Conservation (phyloP, 1,140 invertebrate species). For the Nephotettix cincticeps region DNA sequence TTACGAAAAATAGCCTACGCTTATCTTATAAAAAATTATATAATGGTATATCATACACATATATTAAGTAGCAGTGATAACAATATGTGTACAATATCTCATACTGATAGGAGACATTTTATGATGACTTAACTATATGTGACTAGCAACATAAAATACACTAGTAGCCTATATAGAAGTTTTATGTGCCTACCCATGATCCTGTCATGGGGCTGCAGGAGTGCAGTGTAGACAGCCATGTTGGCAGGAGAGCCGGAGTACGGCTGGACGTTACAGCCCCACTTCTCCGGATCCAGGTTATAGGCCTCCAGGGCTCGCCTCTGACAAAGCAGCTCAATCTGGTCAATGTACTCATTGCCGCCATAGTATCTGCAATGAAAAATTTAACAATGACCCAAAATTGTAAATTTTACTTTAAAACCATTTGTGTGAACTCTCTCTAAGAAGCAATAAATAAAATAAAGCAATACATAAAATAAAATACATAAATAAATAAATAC, state of each 20-base stretch:
- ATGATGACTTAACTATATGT: no score
- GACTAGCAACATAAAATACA: no score
- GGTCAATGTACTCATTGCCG: constrained; percentile 95
- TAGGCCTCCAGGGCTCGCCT: constrained; percentile 84
- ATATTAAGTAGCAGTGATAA: no score
- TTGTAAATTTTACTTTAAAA: neutral
- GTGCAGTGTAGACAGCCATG: constrained; percentile 87
- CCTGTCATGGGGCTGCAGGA: constrained; percentile 87
- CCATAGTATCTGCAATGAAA: constrained; percentile 78
- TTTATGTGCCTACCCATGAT: constrained; percentile 95
- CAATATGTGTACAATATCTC: no score
- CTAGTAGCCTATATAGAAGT: no score
- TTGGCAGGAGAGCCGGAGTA: constrained; percentile 97
- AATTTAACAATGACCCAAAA: neutral
- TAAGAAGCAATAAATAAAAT: no score
- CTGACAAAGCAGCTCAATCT: constrained; percentile 89
- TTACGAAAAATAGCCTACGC: no score
- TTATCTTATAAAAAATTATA: no score
- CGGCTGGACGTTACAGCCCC: constrained; percentile 98
- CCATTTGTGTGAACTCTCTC: neutral
- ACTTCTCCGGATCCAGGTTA: constrained; percentile 75
- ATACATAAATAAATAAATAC: no score
- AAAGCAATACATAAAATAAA: no score
- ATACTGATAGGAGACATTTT: no score
- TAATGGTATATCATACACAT: no score